Evolutionary conservation across 2,888 invertebrate genomes (phyloP).

Genomic region (Allolobophora icterica): DNA sequence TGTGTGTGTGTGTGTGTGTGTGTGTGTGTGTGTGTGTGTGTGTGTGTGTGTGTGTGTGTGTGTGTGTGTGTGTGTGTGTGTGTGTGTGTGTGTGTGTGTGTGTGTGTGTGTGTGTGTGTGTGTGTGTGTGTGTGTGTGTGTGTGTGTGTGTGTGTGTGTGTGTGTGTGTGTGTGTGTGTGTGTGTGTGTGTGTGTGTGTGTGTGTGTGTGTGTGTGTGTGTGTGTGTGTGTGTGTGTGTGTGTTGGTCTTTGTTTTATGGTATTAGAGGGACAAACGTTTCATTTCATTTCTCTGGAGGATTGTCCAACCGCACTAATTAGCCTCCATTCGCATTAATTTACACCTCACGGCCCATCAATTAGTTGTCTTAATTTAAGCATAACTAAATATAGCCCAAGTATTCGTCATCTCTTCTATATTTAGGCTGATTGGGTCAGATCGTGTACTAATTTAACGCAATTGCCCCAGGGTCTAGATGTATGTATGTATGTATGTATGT

Average conservation of each 20-base stretch:
- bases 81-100: no score
- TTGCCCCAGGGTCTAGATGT: neutral
- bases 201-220: no score
- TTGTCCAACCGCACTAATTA: neutral
- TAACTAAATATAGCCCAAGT: neutral
- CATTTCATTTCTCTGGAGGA: neutral
- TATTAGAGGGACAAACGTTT: neutral
- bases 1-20: no score
- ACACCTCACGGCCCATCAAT: neutral
- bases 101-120: no score
- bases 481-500: no score
- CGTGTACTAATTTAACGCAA: neutral
- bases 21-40: no score
- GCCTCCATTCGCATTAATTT: neutral
- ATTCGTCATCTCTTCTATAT: neutral
- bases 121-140: no score
- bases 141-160: no score
- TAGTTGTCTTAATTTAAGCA: neutral
- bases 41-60: no score
- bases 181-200: no score
- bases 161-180: no score
- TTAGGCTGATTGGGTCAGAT: neutral
- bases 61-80: no score
- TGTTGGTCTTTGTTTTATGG: neutral
- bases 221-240: neutral